These are phyloP conservation scores for Botrylloides violaceus DNA, from an alignment of 23 tunicate genomes.

Conservation along the genomic window DNA sequence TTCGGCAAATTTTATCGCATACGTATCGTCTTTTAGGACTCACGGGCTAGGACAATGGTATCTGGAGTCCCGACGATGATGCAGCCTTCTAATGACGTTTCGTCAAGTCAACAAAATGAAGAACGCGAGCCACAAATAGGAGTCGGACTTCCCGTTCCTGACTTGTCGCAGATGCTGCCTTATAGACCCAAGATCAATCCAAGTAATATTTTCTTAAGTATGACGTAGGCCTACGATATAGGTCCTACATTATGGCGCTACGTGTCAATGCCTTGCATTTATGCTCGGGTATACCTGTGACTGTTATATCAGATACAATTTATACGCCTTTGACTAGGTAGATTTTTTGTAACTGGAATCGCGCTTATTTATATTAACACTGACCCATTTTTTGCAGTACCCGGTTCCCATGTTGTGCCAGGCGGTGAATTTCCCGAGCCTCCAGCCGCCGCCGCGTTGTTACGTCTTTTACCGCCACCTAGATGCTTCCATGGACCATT, in stretches of 20 bases:
- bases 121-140: slow-evolving; percentile 28
- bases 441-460: slow-evolving; percentile 33
- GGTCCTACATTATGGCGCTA: too few relatives aligned
- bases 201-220: slow-evolving; percentile 29
- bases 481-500: slow-evolving; percentile 72
- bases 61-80: background rate
- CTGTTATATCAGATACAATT: too few relatives aligned
- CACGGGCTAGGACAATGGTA: slow-evolving; percentile 13
- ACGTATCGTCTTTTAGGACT: slow-evolving; percentile 5
- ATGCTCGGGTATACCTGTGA: too few relatives aligned
- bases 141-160: slow-evolving; percentile 70
- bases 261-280: too few relatives aligned
- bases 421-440: slow-evolving; percentile 96
- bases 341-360: too few relatives aligned
- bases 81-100: background rate
- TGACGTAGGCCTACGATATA: too few relatives aligned
- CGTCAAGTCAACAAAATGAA: slow-evolving; percentile 29
- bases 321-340: too few relatives aligned
- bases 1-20: background rate
- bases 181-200: slow-evolving; percentile 79
- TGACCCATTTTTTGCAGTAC: slow-evolving; percentile 43
- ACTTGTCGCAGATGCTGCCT: slow-evolving; percentile 84
- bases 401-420: slow-evolving; percentile 80
- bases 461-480: slow-evolving; percentile 88
- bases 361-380: too few relatives aligned